Evolutionary conservation across 2,888 invertebrate species (phyloP), one percentile per base, ranked within the genome.

Genomic region (Xestia xanthographa): DNA sequence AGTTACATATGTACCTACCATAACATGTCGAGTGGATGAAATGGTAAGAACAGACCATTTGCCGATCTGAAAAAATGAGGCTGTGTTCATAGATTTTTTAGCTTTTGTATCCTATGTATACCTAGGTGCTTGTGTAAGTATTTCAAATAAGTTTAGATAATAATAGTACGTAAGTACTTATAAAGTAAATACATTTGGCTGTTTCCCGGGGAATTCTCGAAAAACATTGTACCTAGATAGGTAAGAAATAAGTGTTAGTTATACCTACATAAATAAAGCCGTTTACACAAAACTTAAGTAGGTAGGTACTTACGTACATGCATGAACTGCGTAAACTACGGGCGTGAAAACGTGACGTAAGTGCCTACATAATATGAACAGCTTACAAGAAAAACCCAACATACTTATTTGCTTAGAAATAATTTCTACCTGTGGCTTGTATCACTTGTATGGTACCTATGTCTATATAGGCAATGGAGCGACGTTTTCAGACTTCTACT

Each of bases 21-120:
- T 9, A 22, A 22, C 20, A 0, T 11, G n/a, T 17, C 45, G 45
- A 45, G 17, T 45, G 17, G 17, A 17, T 45, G 5, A 45, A 5
- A 14, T 17, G 45, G 45, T 45, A 17, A 45, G 17, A 53, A 53
- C n/a, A n/a, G 53, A 53, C 1, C n/a, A 53, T 53, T 53, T 12
- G 4, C 11, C 11, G n/a, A 53, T 53, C n/a, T 53, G 56, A 14
- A 56, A 56, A 56, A 56, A 4, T 12, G n/a, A n/a, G n/a, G 11
- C n/a, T 53, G n/a, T n/a, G n/a, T 53, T 53, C n/a, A 53, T n/a
- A n/a, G 50, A 53, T 53, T 53, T n/a, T 45, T n/a, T n/a, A 50
- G 22, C 50, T 22, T 50, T 11, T 22, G 11, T 9, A 11, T 22
- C n/a, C n/a, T n/a, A n/a, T n/a, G n/a, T n/a, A 9, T 3, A 22